phyloP scores from a whole-genome alignment of 2,888 invertebrate genomes.

The Oscheius myriophilus region DNA sequence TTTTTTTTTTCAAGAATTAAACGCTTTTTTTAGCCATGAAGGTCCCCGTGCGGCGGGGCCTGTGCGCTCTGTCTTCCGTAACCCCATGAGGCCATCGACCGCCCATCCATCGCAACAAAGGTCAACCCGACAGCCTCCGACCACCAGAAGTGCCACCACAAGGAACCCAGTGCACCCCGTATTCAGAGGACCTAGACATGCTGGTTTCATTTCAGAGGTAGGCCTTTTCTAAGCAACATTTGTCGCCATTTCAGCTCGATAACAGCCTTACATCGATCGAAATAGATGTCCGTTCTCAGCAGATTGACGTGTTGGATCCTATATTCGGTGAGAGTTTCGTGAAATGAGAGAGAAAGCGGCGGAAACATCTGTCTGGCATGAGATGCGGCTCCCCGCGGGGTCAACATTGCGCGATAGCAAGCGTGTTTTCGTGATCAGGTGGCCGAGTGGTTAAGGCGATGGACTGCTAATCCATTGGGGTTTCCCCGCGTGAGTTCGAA shows the following conservation, averaged over 20 bases:
- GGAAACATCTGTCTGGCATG: no score
- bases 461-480: constrained; percentile 66
- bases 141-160: neutral
- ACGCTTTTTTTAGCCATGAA: no score
- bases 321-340: constrained; percentile 21
- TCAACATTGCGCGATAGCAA: no score
- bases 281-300: constrained; percentile 28
- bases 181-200: constrained; percentile 2
- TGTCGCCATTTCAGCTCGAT: no score
- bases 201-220: constrained; percentile 15
- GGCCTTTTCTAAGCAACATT: no score
- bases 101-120: neutral
- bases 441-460: constrained; percentile 31
- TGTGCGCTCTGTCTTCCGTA: no score
- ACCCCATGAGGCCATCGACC: no score
- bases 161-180: constrained; percentile 22
- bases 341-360: neutral
- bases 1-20: no score
- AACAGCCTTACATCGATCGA: neutral
- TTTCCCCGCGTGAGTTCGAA: constrained; percentile 70
- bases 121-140: neutral
- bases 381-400: no score
- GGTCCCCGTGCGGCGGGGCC: no score
- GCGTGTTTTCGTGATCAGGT: constrained; percentile 6
- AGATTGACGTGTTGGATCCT: constrained; percentile 32